A percentile compares a stretch with the other conserved stretches of the same genome.
phyloP scores from a whole-genome alignment of 1,140 invertebrate genomes.

The Heliconius nattereri region DNA sequence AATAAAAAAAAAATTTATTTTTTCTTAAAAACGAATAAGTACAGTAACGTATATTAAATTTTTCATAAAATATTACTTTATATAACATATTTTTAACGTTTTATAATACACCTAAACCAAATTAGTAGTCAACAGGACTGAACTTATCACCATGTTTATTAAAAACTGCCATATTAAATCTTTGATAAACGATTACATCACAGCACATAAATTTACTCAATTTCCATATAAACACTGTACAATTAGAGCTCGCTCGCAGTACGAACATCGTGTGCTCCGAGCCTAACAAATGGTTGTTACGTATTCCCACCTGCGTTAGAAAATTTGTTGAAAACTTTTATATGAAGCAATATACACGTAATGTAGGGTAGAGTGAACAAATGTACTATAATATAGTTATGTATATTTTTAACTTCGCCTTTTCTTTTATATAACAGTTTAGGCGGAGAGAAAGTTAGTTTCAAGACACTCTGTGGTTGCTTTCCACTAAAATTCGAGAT shows the following conservation, averaged over 20 bases:
- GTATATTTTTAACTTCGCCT: neutral
- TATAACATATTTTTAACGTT: no score
- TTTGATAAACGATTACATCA: constrained; percentile 47
- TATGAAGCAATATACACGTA: neutral
- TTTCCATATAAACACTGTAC: constrained; percentile 52
- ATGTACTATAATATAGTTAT: neutral
- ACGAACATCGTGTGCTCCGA: constrained; percentile 43
- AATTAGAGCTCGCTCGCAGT: constrained; percentile 45
- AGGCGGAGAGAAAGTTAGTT: neutral
- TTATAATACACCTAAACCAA: neutral
- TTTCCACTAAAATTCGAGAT: neutral
- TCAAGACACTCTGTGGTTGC: neutral
- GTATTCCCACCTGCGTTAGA: constrained; percentile 44
- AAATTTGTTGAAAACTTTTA: constrained; percentile 42
- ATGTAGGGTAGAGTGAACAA: neutral
- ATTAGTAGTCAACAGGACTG: neutral
- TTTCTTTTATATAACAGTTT: neutral
- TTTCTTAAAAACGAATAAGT: no score
- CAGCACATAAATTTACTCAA: constrained; percentile 45
- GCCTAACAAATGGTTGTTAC: constrained; percentile 46
- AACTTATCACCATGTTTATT: constrained; percentile 6
- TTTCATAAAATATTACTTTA: no score
- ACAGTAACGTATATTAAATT: no score
- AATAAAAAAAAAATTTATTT: no score
- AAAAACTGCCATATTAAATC: constrained; percentile 28